Evolutionary conservation across 2,797 vertebrate species (phyloP).

Genomic region (Potorous gilbertii): DNA sequence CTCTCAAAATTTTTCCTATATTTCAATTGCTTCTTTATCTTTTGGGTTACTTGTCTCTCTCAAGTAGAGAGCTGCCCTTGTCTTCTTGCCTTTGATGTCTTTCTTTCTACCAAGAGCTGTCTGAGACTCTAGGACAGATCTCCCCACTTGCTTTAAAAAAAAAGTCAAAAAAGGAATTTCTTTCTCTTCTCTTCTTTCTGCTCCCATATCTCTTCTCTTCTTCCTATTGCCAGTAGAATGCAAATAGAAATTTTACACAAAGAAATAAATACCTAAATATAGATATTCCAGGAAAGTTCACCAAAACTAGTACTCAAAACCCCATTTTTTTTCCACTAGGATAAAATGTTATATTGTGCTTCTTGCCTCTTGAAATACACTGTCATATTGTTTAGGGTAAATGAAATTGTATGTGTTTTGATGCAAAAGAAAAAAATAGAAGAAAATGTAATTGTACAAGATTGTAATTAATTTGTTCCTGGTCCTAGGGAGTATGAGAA

Average conservation of each 20-base stretch:
- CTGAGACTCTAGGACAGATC: background rate
- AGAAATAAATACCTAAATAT: background rate
- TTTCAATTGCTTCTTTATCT: background rate
- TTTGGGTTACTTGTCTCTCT: background rate
- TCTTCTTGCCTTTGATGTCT: background rate
- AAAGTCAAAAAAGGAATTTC: background rate
- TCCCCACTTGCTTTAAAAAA: background rate
- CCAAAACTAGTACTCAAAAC: background rate
- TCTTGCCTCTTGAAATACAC: background rate
- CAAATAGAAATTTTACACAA: conserved; percentile 11
- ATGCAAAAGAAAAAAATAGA: background rate
- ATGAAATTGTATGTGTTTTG: conserved; percentile 4
- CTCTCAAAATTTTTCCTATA: background rate
- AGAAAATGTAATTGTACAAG: background rate
- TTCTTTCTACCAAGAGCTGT: background rate
- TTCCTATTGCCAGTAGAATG: background rate
- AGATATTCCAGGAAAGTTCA: conserved; percentile 1
- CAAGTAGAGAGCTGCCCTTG: background rate
- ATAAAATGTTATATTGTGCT: background rate
- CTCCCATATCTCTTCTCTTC: background rate
- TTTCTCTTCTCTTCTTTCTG: background rate
- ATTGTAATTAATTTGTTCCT: background rate
- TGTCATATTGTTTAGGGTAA: background rate
- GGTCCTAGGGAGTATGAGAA: rapidly evolving
- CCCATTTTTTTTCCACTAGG: background rate